These are phyloP conservation scores for Nudaria mundana DNA, from an alignment of 2,888 invertebrate species.

Conservation along the genomic window DNA sequence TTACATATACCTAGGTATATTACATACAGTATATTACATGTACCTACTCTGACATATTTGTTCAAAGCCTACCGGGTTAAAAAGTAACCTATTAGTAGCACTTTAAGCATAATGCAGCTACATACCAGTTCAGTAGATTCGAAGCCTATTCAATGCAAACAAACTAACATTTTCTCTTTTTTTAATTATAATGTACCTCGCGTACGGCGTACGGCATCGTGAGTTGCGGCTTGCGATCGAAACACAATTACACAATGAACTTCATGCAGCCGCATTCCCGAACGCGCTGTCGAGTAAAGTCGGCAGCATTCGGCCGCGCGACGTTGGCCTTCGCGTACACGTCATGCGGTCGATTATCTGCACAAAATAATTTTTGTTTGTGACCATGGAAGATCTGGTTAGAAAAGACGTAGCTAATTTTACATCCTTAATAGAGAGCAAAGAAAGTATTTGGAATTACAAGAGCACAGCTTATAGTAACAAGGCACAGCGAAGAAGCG, in stretches of 20 bases:
- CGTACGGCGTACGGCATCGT: too few species aligned
- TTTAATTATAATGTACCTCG: too few species aligned
- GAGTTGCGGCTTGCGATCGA: too few species aligned
- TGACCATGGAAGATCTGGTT: slow-evolving; percentile 5
- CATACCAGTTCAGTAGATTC: too few species aligned
- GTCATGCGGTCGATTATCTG: not conserved
- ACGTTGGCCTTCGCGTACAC: slow-evolving; percentile 5
- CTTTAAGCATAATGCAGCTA: too few species aligned
- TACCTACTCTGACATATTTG: too few species aligned
- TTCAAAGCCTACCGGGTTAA: too few species aligned
- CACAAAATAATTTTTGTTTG: not conserved
- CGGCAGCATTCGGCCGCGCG: slow-evolving; percentile 9
- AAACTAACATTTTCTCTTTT: too few species aligned
- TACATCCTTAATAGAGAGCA: slow-evolving; percentile 1
- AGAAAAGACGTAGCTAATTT: slow-evolving; percentile 8
- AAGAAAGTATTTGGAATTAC: slow-evolving; percentile 11
- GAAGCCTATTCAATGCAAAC: too few species aligned
- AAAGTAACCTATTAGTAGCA: too few species aligned
- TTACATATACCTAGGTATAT: too few species aligned
- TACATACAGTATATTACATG: too few species aligned
- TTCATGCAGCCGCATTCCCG: slow-evolving; percentile 3
- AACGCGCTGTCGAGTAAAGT: slow-evolving; percentile 5
- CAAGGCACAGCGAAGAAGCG: slow-evolving; percentile 1
- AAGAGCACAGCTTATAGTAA: slow-evolving; percentile 3
- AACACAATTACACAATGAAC: not conserved